Evolutionary conservation across 2,113 vertebrate species (phyloP), one percentile per base, ranked within the genome.

Genomic region (Naja naja): DNA sequence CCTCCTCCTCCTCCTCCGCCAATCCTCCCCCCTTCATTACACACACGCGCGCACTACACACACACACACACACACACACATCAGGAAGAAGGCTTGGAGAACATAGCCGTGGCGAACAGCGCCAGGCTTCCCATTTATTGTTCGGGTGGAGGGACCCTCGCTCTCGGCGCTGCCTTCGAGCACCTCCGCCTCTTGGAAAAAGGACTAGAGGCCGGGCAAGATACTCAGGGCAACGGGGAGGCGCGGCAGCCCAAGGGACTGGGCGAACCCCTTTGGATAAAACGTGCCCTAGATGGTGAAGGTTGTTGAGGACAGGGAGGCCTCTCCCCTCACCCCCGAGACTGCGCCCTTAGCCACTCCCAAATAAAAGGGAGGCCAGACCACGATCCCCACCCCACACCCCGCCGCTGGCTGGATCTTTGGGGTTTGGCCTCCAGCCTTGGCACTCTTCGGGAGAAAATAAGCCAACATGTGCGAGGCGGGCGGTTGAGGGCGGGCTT

Each of bases 141-240:
- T 96, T 96, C 18, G 88, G 95, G 27, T 30, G 97, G 53, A 87
- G 93, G 39, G 96, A 95, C 95, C 1, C 39, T 94, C 91, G 97
- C 97, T 96, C 94, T 91, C 95, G 96, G 95, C 96, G 96, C 96
- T 96, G 96, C 96, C 95, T 96, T 95, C 9, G 10, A 93, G 95
- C 95, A 96, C 96, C 97, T 92, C 96, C 95, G 97, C 97, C 96
- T 96, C 96, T 96, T 60, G 56, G 56, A 58, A 58, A 47, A 52
- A 52, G 49, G 49, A 52, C 49, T 47, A 96, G 96, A 93, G 91
- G 97, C 93, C 97, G 97, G 95, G 97, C 97, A 95, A 95, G 96
- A 91, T 96, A 96, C 94, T 97, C 97, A 97, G 97, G 97, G 96
- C 96, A 97, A 96, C 97, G 94, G 97, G 97, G 97, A 97, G 97